Percentiles rank a stretch among this genome's conserved stretches.
These are phyloP conservation scores for Ectemnius continuus DNA, from an alignment of 2,888 invertebrate species.

Conservation along the genomic window DNA sequence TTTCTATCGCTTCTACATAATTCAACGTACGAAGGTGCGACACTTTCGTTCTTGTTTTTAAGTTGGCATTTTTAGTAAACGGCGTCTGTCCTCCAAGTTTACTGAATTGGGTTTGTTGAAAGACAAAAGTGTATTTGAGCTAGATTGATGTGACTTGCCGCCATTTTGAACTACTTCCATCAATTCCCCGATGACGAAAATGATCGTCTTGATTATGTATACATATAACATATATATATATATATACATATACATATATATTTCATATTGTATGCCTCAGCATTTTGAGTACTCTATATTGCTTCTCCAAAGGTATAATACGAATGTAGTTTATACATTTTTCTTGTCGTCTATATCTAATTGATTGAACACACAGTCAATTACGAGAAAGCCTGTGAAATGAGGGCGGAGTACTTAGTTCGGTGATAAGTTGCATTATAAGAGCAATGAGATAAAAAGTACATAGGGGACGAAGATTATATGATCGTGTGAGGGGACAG, in stretches of 20 bases:
- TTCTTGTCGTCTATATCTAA: constrained; percentile 47
- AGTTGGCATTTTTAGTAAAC: constrained; percentile 57
- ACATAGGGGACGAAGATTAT: constrained; percentile 45
- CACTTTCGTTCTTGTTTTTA: constrained; percentile 49
- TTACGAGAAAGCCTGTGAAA: constrained; percentile 45
- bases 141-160: constrained; percentile 72
- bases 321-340: constrained; percentile 48
- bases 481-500: constrained; percentile 53
- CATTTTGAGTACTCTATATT: constrained; percentile 58
- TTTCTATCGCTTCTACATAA: constrained; percentile 58
- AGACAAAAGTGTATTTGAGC: constrained; percentile 57
- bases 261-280: constrained; percentile 40
- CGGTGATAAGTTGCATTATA: constrained; percentile 65
- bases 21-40: constrained; percentile 41
- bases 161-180: constrained; percentile 78
- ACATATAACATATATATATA: constrained; percentile 37
- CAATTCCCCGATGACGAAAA: constrained; percentile 71
- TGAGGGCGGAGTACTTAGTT: constrained; percentile 31
- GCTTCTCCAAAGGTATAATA: constrained; percentile 53
- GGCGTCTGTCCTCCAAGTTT: constrained; percentile 66
- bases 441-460: constrained; percentile 53
- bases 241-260: constrained; percentile 30
- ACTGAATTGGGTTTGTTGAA: constrained; percentile 53
- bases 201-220: constrained; percentile 23
- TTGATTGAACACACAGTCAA: constrained; percentile 28